phyloP scores from a whole-genome alignment of 2,888 invertebrate species.

The Melinopterus prodromus region DNA sequence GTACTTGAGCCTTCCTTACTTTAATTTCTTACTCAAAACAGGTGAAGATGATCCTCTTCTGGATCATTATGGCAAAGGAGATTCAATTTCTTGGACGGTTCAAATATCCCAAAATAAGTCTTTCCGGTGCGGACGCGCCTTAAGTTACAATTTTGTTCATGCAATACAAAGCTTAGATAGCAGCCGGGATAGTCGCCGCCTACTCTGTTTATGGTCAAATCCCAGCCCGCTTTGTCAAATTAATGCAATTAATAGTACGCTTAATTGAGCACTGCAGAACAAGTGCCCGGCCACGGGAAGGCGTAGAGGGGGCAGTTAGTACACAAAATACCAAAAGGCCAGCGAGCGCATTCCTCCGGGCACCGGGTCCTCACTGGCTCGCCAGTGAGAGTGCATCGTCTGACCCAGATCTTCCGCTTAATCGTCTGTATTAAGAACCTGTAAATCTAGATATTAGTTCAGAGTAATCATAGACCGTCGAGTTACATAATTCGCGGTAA shows the following conservation, averaged over 20 bases:
- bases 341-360: background rate
- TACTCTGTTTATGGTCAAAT: background rate
- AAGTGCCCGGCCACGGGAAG: background rate
- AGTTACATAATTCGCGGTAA: slow-evolving; percentile 8
- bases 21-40: too few relatives aligned
- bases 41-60: too few relatives aligned
- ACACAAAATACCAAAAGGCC: slow-evolving; percentile 5
- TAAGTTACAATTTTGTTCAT: background rate
- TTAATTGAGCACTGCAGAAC: background rate
- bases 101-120: background rate
- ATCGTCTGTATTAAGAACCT: slow-evolving; percentile 34
- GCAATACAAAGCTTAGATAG: background rate
- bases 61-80: too few relatives aligned
- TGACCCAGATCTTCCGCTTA: slow-evolving; percentile 33
- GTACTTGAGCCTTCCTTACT: too few relatives aligned
- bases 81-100: too few relatives aligned
- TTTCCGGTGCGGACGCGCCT: background rate
- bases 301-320: background rate
- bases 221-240: background rate
- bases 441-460: slow-evolving; percentile 35
- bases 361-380: slow-evolving; percentile 12
- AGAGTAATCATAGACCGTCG: slow-evolving; percentile 26
- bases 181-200: background rate
- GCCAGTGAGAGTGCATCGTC: slow-evolving; percentile 28
- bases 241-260: background rate